Base-by-base conservation (phyloP, 2,888 invertebrate genomes). In the Callosobruchus maculatus region DNA sequence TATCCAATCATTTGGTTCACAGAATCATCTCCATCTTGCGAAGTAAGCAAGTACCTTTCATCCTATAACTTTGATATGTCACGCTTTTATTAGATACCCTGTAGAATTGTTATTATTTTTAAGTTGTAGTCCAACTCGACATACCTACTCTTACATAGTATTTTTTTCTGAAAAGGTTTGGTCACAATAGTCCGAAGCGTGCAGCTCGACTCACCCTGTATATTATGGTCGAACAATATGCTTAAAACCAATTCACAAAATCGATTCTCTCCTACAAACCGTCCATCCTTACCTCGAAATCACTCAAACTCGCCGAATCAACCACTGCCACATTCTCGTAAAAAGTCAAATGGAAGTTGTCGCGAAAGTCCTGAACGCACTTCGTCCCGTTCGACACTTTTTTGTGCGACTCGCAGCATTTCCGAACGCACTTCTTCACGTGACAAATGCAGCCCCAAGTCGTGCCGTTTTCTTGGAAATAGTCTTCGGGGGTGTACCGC, bases 381-480 rank as follows among this genome's bases (percentile, higher is more conserved):
- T n/a, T n/a, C 0, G 68, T 68, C 3, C 21, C 2, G 4, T 73
- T 73, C 9, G 66, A 26, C 68, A 26, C 49, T 13, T 21, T 68
- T 4, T 75, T 70, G 21, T 72, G 71, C 9, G 72, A 69, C 7
- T 67, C 71, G 70, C 82, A 82, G 73, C 82, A 82, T 71, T 79
- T 79, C 75, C 78, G 75, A 18, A 82, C 26, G 69, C 82, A 82
- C 0, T 69, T 76, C 31, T 71, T 77, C 21, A 80, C 22, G 5
- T 78, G 73, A 68, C 81, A 81, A 7, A 80, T 67, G 73, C 78
- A 77, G n/a, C 77, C 76, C 71, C 73, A 74, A 20, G 68, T 75
- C 2, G 3, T 66, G 9, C 69, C 71, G 30, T 68, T 21, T 9
- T 49, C 21, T 4, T n/a, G 22, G 70, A 72, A 77, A 70, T 74